Base-by-base conservation (phyloP, 2,113 vertebrate species). In the Shinisaurus crocodilurus region DNA sequence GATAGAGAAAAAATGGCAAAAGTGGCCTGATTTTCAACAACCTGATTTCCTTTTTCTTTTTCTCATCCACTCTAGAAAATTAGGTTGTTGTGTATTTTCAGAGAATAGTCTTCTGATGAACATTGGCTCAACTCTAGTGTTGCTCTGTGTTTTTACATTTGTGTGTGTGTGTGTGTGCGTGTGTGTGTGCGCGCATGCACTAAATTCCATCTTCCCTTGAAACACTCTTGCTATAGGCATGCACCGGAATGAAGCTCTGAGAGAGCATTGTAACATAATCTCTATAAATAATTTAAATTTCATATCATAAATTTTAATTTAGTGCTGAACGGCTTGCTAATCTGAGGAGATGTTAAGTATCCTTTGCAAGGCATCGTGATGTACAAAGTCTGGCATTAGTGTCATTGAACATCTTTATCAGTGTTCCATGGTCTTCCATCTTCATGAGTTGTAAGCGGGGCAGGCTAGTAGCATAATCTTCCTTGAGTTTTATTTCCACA, bases 271-370 rank as follows among this genome's bases (percentile, higher is more conserved):
- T 60, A 85, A 89, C 90, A 89, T 93, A 94, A 95, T 94, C 90
- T 85, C 90, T 89, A 91, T 97, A 95, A 97, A 96, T 95, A 96
- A 97, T 96, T 96, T 92, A 95, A 80, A 95, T 93, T 94, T 93
- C 92, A 91, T 95, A 93, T 93, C 93, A 96, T 97, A 90, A 94
- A 96, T 97, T 95, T 96, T 96, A 96, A 96, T 96, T 93, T 88
- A 37, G 86, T 92, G 96, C 91, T 88, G 79, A 95, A 92, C 72
- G 94, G 80, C 94, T 48, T 83, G 43, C 91, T 96, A 96, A 97
- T 96, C 86, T 94, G 81, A 90, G 90, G 94, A 95, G 92, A 97
- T 95, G 91, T 94, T 95, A 96, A 97, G 95, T 96, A 92, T 93
- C 91, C 94, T 95, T 96, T 95, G 91, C 88, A 82, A 90, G 93